Conservation (phyloP, 92 coral and sea anemone species). For the Zoanthus sociatus region DNA sequence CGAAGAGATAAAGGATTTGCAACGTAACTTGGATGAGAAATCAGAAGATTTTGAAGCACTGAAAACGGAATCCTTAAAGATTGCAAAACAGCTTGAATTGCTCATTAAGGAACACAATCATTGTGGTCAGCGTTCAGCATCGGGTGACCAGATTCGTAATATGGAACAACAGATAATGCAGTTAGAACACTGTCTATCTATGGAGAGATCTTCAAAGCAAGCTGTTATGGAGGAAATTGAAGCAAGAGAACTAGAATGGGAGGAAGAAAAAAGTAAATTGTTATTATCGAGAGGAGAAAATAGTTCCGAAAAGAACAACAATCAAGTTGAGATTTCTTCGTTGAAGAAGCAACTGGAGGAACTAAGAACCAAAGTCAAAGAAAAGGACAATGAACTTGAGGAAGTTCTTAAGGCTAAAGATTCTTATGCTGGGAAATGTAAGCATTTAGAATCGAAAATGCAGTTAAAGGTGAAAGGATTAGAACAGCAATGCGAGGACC, state of each 20-base stretch:
- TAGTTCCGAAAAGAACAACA: not conserved
- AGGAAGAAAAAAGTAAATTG: slow-evolving; percentile 63
- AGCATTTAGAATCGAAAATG: slow-evolving; percentile 51
- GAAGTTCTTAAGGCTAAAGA: slow-evolving; percentile 33
- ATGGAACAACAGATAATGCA: slow-evolving; percentile 71
- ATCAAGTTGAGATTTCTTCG: slow-evolving; percentile 48
- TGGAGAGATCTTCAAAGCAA: slow-evolving; percentile 66
- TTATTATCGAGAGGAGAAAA: slow-evolving; percentile 2
- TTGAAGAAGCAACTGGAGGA: slow-evolving; percentile 58
- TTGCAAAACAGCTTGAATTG: slow-evolving; percentile 58
- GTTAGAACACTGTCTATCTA: slow-evolving; percentile 54
- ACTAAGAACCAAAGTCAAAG: slow-evolving; percentile 22
- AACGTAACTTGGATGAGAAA: slow-evolving; percentile 64
- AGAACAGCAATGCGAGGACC: slow-evolving; percentile 69
- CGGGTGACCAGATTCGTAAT: slow-evolving; percentile 37
- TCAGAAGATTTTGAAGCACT: slow-evolving; percentile 64
- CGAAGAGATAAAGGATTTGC: slow-evolving; percentile 60
- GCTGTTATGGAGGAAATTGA: slow-evolving; percentile 70
- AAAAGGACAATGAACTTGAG: slow-evolving; percentile 52
- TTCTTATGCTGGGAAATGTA: slow-evolving; percentile 22
- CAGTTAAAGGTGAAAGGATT: slow-evolving; percentile 51
- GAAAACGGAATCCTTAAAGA: slow-evolving; percentile 44
- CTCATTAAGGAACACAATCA: slow-evolving; percentile 58
- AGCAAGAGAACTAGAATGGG: slow-evolving; percentile 74
- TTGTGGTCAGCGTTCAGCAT: slow-evolving; percentile 43